Evolutionary conservation across 2,113 vertebrate genomes (phyloP), one percentile per base, ranked within the genome.

Genomic region (Glareola pratincola): DNA sequence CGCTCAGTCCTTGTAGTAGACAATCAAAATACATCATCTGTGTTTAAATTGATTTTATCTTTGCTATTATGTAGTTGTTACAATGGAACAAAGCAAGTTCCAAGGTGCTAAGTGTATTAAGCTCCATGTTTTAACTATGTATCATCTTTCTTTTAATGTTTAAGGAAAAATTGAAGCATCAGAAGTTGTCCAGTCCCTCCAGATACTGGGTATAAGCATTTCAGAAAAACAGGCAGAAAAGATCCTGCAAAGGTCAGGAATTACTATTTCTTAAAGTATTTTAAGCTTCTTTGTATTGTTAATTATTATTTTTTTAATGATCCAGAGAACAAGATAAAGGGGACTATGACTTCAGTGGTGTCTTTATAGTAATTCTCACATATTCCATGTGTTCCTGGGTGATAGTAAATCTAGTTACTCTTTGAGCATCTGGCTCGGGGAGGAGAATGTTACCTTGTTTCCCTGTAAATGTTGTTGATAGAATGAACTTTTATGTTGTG

Each of bases 121-220:
- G 36, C 23, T 78, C 7, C 6, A 5, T 48, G 18, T 68, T 92
- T 92, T 96, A 64, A 82, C 36, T 79, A 59, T 30, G 4, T 71
- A 27, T 66, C 23, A 29, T 74, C 27, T 89, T 74, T 64, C 17
- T 95, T 95, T 97, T 81, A 92, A 92, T 96, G 76, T 94, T 80
- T 92, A 96, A 99, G 99, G 99, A 43, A 98, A 97, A 97, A 99
- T 99, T 91, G 99, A 99, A 85, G 98, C 98, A 76, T 98, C 98
- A 26, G 99, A 99, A 97, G 99, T 99, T 96, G 98, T 99, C 81
- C 98, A 99, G 97, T 98, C 98, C 63, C 98, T 99, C 60, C 97
- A 98, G 97, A 98, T 98, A 84, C 21, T 99, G 96, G 99, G 99
- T 78, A 98, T 99, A 85, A 94, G 96, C 59, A 97, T 99, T 98